Evolutionary conservation across 2,888 invertebrate genomes (phyloP), one percentile per base, ranked within the genome.

Genomic region (Drosophila crucigera): DNA sequence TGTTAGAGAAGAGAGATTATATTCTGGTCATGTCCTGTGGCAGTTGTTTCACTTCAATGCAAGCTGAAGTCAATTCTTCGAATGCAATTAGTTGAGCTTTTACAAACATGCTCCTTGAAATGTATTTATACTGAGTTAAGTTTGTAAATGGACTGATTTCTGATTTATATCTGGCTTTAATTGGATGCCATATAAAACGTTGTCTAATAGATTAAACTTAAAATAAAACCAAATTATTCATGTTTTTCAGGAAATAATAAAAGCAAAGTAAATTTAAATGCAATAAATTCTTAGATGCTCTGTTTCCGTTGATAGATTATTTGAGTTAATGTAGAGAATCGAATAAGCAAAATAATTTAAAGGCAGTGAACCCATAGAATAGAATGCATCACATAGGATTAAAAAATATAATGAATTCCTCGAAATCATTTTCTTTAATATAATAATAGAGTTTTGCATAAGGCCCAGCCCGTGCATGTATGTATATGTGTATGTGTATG

Each of bases 401-500:
- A 35, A 39, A 39, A 55, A 50, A 66, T 43, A 35, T 43, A 67
- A 37, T 31, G 58, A 61, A 65, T 33, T 10, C 28, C n/a, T 30
- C 1, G 35, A 43, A 62, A 54, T n/a, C 11, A 25, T n/a, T 31
- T 22, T 28, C 43, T 16, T 28, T n/a, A 43, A 68, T 68, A 68
- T 53, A 47, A 54, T 66, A 72, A 71, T 55, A 76, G 52, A 63
- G 66, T 66, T 66, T 71, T 41, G 43, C 62, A 37, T 37, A 43
- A 31, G 7, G 43, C 30, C 11, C 11, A 31, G 55, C 28, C 28
- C 28, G 22, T 35, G n/a, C 28, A 7, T 25, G 33, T 53, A 5
- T 19, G 16, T 14, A 4, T 41, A 19, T 22, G 1, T 41, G 41
- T 41, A 10, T 43, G 31, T 31, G 9, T 49, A 10, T n/a, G 37